Percentiles rank a stretch among this genome's conserved stretches.
Evolutionary conservation across 2,797 vertebrate genomes (phyloP).

Genomic region (Hypotaenidia okinawae): DNA sequence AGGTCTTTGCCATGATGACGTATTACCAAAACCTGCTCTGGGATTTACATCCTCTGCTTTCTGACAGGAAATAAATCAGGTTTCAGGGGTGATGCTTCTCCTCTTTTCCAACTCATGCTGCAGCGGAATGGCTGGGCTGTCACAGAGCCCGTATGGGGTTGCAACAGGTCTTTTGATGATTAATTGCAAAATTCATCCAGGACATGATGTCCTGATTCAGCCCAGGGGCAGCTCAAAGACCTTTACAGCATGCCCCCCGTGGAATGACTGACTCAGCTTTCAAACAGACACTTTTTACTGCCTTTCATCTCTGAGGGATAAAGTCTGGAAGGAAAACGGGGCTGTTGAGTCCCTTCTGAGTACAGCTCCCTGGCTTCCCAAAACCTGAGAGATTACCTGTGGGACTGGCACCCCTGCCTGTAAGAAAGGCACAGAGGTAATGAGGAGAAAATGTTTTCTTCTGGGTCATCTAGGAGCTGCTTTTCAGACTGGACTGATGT

Average conservation of each 20-base stretch:
- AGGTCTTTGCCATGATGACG: neutral
- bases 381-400: neutral
- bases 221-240: conserved; percentile 31
- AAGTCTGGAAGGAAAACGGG: neutral
- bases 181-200: conserved; percentile 27
- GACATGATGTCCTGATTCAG: conserved; percentile 31
- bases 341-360: neutral
- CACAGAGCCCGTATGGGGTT: neutral
- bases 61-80: neutral
- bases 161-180: conserved; percentile 46
- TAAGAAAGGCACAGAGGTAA: neutral
- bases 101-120: neutral
- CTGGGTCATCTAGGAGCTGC: neutral
- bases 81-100: neutral
- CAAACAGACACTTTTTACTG: neutral
- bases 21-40: neutral
- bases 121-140: conserved; percentile 1
- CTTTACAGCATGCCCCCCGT: neutral
- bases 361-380: neutral
- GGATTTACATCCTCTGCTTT: neutral
- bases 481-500: neutral
- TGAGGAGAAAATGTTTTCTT: neutral
- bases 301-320: neutral
- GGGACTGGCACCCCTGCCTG: neutral
- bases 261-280: conserved; percentile 18